Base-by-base conservation (phyloP, 2,888 invertebrate genomes). In the Agrochola lychnidis region DNA sequence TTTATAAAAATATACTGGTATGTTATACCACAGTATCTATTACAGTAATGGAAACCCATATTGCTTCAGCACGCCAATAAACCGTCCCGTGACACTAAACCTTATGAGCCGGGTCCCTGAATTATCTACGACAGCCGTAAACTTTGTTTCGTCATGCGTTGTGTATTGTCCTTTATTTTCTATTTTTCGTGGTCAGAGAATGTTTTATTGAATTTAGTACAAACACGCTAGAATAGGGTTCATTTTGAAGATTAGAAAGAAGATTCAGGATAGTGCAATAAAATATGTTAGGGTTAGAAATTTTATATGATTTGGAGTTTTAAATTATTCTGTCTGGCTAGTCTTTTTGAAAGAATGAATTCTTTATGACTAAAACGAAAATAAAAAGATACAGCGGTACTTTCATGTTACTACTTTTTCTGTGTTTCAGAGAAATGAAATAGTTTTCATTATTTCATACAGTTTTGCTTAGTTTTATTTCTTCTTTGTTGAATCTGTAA, bases 71-170 rank as follows among this genome's bases (percentile, higher is more conserved):
- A 83, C 83, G 79, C 86, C 88, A 88, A 89, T 89, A 89, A 88
- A 89, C 84, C 83, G 85, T 83, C 84, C 85, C 79, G 87, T 77
- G 84, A 80, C 87, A 84, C 79, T 89, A 89, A 89, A 88, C 86
- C 87, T 86, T 84, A 88, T 84, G 87, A 88, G 84, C 70, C 70
- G 82, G 87, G 85, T 84, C 86, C 75, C 87, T 87, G 89, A 89
- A 88, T 89, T 89, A 89, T 89, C 88, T 85, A 89, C 81, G 89
- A 87, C 85, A 84, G 81, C 87, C 89, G 89, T 89, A 89, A 88
- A 87, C 83, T 86, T 86, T 87, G 86, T 89, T 89, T 88, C 88
- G 87, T 89, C 89, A 87, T 88, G 81, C 84, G 79, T 76, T 75
- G 79, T 73, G 82, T 84, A 85, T 83, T 86, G 84, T 86, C 82